A percentile compares a stretch with the other conserved stretches of the same genome.
phyloP scores from a whole-genome alignment of 2,888 invertebrate species.

The Geotrupes spiniger region DNA sequence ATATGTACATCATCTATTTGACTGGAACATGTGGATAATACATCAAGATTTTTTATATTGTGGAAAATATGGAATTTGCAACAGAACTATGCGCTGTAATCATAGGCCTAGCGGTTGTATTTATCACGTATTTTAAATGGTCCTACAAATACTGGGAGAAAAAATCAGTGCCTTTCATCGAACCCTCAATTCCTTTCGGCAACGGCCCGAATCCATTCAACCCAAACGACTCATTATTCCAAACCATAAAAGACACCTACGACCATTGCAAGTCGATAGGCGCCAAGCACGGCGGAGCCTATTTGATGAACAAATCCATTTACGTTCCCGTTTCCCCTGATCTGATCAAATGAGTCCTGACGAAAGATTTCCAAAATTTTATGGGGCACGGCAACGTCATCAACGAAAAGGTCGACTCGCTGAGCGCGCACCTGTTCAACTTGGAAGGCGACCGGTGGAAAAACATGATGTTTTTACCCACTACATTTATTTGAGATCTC shows the following conservation, averaged over 20 bases:
- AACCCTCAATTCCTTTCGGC: too few relatives aligned
- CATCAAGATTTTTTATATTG: too few relatives aligned
- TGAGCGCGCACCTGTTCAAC: slow-evolving; percentile 10
- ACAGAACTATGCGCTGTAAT: too few relatives aligned
- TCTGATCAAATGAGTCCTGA: slow-evolving; percentile 10
- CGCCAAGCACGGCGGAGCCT: slow-evolving; percentile 19
- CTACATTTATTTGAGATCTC: too few relatives aligned
- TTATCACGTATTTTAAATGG: too few relatives aligned
- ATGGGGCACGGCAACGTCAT: slow-evolving; percentile 8
- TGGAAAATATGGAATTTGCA: too few relatives aligned
- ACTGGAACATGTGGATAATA: too few relatives aligned
- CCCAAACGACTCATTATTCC: too few relatives aligned
- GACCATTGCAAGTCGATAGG: slow-evolving; percentile 10
- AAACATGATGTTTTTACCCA: slow-evolving; percentile 18
- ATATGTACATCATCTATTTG: too few relatives aligned
- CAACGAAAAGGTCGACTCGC: slow-evolving; percentile 15
- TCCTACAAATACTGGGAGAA: not conserved
- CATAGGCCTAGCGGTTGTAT: too few relatives aligned
- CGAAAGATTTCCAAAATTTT: slow-evolving; percentile 19
- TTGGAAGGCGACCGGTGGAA: slow-evolving; percentile 15
- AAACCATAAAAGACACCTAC: slow-evolving; percentile 5
- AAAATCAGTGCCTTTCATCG: too few relatives aligned
- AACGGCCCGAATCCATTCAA: too few relatives aligned
- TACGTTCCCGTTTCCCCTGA: slow-evolving; percentile 16
- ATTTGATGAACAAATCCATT: slow-evolving; percentile 9